A percentile compares a stretch with the other conserved stretches of the same genome.
Evolutionary conservation across 1,140 invertebrate genomes (phyloP).

Genomic region (Scaptodrosophila lebanonensis): DNA sequence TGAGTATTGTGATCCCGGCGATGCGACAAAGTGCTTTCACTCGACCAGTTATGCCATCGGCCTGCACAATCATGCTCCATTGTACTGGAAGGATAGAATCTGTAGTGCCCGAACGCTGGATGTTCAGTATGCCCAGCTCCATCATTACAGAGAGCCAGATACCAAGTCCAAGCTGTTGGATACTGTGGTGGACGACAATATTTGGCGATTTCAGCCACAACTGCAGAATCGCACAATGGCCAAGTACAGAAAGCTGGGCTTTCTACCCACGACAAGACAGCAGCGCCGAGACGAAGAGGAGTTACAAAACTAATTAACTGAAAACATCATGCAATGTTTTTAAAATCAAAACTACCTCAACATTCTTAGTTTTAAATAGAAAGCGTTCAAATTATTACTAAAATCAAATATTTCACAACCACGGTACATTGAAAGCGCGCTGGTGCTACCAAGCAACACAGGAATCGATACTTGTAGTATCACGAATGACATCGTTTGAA

Average conservation of each 20-base stretch:
- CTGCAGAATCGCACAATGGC: conserved; percentile 36
- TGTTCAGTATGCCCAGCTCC: conserved; percentile 50
- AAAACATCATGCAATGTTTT: too few relatives aligned
- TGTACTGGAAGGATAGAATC: conserved; percentile 21
- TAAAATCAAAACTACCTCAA: too few relatives aligned
- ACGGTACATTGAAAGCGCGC: too few relatives aligned
- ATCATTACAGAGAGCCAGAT: conserved; percentile 62
- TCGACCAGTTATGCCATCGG: conserved; percentile 37
- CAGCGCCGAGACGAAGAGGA: too few relatives aligned
- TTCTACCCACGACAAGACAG: too few relatives aligned
- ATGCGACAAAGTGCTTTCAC: conserved; percentile 59
- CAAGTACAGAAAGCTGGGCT: conserved; percentile 40
- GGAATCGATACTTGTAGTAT: too few relatives aligned
- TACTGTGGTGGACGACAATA: conserved; percentile 50
- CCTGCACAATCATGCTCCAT: conserved; percentile 58
- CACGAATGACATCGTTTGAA: too few relatives aligned
- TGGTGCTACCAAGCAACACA: too few relatives aligned
- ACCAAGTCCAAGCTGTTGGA: conserved; percentile 42
- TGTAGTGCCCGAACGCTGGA: conserved; percentile 44
- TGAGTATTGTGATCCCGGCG: conserved; percentile 32
- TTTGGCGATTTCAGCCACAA: conserved; percentile 58
- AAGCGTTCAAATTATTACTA: too few relatives aligned
- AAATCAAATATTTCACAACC: too few relatives aligned
- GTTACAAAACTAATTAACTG: too few relatives aligned
- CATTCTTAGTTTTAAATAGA: too few relatives aligned